Percentiles rank a stretch among this genome's conserved stretches.
Evolutionary conservation across 2,113 vertebrate genomes (phyloP).

Genomic region (Brachionichthys hirsutus): DNA sequence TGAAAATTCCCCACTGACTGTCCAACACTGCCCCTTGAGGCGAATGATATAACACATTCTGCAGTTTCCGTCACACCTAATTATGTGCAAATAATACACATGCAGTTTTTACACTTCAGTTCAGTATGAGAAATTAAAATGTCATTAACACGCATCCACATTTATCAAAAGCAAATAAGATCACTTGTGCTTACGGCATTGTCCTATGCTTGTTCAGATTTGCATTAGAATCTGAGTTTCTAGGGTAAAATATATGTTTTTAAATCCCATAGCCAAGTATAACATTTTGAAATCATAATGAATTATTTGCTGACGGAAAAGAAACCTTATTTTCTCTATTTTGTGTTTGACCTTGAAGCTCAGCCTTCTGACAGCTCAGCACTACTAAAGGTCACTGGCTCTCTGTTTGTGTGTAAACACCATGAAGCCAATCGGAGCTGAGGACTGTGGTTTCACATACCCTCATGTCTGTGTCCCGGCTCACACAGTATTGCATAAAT

Average conservation of each 20-base stretch:
- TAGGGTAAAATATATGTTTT: not conserved
- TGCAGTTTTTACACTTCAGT: not conserved
- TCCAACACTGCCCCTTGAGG: slow-evolving; percentile 47
- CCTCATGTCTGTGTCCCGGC: slow-evolving; percentile 32
- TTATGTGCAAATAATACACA: not conserved
- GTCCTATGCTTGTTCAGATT: not conserved
- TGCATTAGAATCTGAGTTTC: not conserved
- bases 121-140: not conserved
- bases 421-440: slow-evolving; percentile 27
- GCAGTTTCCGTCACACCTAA: not conserved
- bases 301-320: not conserved
- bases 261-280: not conserved
- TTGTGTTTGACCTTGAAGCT: slow-evolving; percentile 56
- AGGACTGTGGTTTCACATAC: slow-evolving; percentile 35
- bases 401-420: slow-evolving; percentile 76
- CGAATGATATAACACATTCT: not conserved
- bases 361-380: slow-evolving; percentile 48
- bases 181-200: no score
- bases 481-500: slow-evolving; percentile 51
- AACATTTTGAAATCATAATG: not conserved
- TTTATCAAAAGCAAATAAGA: no score
- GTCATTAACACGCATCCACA: no score
- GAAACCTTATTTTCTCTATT: not conserved
- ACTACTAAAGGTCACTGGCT: slow-evolving; percentile 37
- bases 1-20: not conserved